Evolutionary conservation across 53 echinoderm and acorn worm species (phyloP).

Genomic region (Hippasteria phrygiana): DNA sequence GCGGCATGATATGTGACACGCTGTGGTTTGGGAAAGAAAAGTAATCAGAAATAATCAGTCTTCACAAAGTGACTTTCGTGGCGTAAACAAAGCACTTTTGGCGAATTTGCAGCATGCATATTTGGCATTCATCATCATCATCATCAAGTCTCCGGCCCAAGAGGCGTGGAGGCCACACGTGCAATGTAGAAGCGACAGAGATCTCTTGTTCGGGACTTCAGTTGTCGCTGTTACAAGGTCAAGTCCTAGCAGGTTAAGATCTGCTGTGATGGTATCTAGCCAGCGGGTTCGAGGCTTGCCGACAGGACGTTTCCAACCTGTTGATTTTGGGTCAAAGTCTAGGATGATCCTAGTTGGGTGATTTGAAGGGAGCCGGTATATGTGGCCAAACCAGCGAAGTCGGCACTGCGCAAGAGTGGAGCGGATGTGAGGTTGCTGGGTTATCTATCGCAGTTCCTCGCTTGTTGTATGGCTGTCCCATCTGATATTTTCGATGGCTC

Average conservation of each 20-base stretch:
- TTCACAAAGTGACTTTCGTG: constrained; percentile 6
- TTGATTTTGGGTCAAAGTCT: background rate
- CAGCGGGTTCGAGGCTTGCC: background rate
- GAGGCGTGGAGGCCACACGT: background rate
- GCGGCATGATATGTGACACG: constrained; percentile 84
- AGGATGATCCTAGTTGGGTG: background rate
- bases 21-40: constrained; percentile 57
- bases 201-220: background rate
- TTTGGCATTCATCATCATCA: too few species aligned
- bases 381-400: background rate
- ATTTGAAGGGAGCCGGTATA: background rate
- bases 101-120: too few species aligned
- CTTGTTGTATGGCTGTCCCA: too few species aligned
- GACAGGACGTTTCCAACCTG: background rate
- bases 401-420: background rate
- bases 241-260: background rate
- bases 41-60: background rate
- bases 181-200: background rate
- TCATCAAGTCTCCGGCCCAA: background rate
- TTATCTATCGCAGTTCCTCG: background rate
- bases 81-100: too few species aligned
- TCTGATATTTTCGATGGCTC: too few species aligned
- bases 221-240: background rate
- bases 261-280: background rate
- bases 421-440: background rate